phyloP scores from a whole-genome alignment of 2,888 invertebrate genomes.

The Pseudeuparius sepicola region DNA sequence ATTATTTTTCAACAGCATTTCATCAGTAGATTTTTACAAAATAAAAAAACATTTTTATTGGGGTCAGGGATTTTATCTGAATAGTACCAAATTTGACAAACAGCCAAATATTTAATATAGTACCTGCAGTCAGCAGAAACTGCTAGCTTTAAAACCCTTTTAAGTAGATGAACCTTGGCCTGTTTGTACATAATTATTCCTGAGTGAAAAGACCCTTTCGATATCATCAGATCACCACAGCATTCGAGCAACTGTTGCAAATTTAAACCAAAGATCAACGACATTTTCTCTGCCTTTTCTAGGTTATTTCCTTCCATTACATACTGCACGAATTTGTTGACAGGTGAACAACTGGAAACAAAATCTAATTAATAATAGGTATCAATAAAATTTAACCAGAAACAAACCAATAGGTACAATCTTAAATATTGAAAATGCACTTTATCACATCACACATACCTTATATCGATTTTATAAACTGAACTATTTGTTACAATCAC shows the following conservation, averaged over 20 bases:
- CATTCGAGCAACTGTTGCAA: slow-evolving; percentile 61
- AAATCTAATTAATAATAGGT: too few relatives aligned
- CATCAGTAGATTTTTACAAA: too few relatives aligned
- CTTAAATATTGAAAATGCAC: too few relatives aligned
- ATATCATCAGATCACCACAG: slow-evolving; percentile 72
- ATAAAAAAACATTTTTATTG: too few relatives aligned
- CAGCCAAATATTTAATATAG: too few relatives aligned
- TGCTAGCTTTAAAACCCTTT: slow-evolving; percentile 45
- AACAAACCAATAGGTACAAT: too few relatives aligned
- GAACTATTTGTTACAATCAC: slow-evolving; percentile 49
- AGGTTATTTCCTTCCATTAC: slow-evolving; percentile 45
- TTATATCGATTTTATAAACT: slow-evolving; percentile 49
- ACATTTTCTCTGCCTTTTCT: slow-evolving; percentile 47
- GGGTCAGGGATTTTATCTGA: too few relatives aligned
- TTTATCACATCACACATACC: too few relatives aligned
- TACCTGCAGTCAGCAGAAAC: slow-evolving; percentile 51
- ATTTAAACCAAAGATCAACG: slow-evolving; percentile 50
- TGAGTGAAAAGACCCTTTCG: slow-evolving; percentile 61
- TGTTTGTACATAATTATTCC: slow-evolving; percentile 74
- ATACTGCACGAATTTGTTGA: slow-evolving; percentile 46
- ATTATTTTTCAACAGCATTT: too few relatives aligned
- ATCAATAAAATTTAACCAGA: too few relatives aligned
- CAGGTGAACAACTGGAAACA: slow-evolving; percentile 38
- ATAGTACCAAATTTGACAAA: too few relatives aligned
- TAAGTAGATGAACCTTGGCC: slow-evolving; percentile 42